phyloP scores from a whole-genome alignment of 2,888 invertebrate species.

The Aphodius sticticus region DNA sequence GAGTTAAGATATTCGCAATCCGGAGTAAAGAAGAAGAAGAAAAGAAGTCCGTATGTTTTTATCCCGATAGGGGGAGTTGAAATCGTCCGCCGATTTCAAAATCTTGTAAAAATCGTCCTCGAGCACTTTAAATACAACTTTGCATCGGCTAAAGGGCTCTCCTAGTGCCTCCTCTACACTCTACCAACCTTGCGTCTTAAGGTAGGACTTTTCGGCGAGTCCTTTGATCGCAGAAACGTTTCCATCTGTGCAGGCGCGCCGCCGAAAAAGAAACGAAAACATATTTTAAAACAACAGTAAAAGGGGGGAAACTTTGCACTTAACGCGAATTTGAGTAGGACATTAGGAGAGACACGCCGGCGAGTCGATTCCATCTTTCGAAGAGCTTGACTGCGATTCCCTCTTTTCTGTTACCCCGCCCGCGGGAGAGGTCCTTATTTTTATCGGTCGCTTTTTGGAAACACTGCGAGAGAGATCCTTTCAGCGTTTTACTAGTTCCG shows the following conservation, averaged over 20 bases:
- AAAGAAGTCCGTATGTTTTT: background rate
- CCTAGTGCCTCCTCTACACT: background rate
- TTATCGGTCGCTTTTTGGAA: background rate
- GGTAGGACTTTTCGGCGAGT: background rate
- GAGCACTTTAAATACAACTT: background rate
- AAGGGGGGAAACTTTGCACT: background rate
- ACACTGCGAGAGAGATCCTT: background rate
- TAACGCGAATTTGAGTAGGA: background rate
- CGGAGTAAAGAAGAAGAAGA: too few relatives aligned
- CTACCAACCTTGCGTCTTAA: too few relatives aligned
- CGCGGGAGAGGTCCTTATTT: background rate
- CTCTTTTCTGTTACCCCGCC: background rate
- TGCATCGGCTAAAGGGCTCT: background rate
- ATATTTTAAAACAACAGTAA: conserved; percentile 4
- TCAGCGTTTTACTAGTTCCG: background rate
- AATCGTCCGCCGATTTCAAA: background rate
- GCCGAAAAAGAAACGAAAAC: background rate
- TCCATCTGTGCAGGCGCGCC: background rate
- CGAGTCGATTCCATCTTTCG: background rate
- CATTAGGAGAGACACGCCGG: background rate
- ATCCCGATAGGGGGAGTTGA: background rate
- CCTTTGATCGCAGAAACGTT: background rate
- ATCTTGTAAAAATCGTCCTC: conserved; percentile 4
- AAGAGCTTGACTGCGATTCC: background rate
- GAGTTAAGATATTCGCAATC: too few relatives aligned